Evolutionary conservation across 2,113 vertebrate genomes (phyloP), one percentile per base, ranked within the genome.

Genomic region (Chloebia gouldiae): DNA sequence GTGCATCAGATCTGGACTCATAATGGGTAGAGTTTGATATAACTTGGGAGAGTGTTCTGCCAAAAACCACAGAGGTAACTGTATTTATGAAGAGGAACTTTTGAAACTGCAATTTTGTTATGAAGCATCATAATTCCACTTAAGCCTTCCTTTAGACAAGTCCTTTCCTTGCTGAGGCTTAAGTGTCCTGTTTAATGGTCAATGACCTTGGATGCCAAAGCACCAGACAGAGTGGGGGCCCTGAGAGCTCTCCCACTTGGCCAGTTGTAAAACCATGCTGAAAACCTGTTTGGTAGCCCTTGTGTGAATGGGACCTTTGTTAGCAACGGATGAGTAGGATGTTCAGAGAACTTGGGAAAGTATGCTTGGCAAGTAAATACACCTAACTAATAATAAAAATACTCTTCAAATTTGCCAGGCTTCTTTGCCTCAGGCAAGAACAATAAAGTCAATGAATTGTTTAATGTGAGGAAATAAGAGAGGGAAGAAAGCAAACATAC

Each of bases 361-460:
- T 90, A 93, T 78, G 68, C 54, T 93, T 96, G 96, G 95, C 95
- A 97, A 94, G 56, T 90, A 92, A 95, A 88, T 80, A 94, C 72
- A 93, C 90, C 94, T 95, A 95, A 83, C 87, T 90, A 94, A 88
- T 92, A 97, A 92, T 53, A 92, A 96, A 95, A 95, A 92, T 92
- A 72, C 80, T 88, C 61, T 95, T 95, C 64, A 86, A 64, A 96
- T 88, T 94, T 95, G 88, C 93, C 93, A 93, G 86, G 64, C 76
- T 94, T 92, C 72, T 96, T 92, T 86, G 90, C 94, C 85, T 1
- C 37, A 90, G 93, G 94, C 80, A 0, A 81, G 79, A 76, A 88
- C 60, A 96, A 96, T 96, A 95, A 95, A 96, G 90, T 86, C 85
- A 96, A 97, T 90, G 64, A 96, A 94, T 96, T 96, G 68, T 94